Evolutionary conservation across 2,113 vertebrate genomes (phyloP), one percentile per base, ranked within the genome.

Genomic region (Cottus gobio): DNA sequence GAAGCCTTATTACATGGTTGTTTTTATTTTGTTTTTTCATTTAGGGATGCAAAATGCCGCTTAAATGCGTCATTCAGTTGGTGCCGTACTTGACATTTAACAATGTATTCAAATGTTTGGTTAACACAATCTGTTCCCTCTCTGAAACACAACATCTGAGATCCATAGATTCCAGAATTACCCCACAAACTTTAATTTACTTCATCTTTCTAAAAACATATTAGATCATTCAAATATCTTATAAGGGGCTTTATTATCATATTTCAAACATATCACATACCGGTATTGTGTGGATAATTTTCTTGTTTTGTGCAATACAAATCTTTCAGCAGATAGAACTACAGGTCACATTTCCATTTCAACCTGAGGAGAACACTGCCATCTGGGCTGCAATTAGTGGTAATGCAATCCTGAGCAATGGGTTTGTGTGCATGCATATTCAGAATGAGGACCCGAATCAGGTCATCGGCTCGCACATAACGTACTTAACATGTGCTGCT

Each of bases 311-410:
- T 56, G 54, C 66, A 52, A 26, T 72, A 77, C 54, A 64, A 72
- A 77, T 56, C 66, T 80, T 82, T 81, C 5, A 76, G 58, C 67
- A 78, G 76, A 77, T 77, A 68, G 56, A 79, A 68, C 20, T 70
- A 70, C 75, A 56, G 30, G 63, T 88, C 69, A 82, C 72, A 46
- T 65, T 74, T 80, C 52, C 54, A 57, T 77, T 72, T 67, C 80
- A 87, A 72, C 60, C 75, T 74, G 91, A 91, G 80, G 93, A 89
- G 87, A 94, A 94, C 87, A 92, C 90, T 93, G 92, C 90, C 93
- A 94, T 91, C 93, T 95, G 89, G 85, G 80, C 61, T 39, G 12
- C 71, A 73, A 84, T 44, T 58, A 54, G 61, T 66, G 86, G 87
- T 90, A 93, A 71, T 91, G 89, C 90, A 93, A 61, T 39, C 46